Evolutionary conservation across 2,888 invertebrate species (phyloP), one percentile per base, ranked within the genome.

Genomic region (Trissolcus japonicus): DNA sequence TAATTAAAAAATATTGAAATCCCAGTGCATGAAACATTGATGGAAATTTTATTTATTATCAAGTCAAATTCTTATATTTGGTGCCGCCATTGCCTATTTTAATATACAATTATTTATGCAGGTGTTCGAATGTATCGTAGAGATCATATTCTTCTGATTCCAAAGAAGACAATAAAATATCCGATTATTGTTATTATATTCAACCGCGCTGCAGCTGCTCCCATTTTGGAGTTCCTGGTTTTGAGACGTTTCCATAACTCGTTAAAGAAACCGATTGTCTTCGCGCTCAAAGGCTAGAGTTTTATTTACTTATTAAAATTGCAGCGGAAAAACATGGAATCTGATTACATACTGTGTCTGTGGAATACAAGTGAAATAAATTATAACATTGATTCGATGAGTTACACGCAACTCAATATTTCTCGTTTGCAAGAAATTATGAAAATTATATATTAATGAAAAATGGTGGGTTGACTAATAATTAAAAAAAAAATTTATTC

Each of bases 81-180:
- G 35, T 35, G 7, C 35, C 35, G 11, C 35, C 35, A 2, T 35
- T 9, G 11, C 35, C 11, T 35, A 35, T 35, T 35, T 35, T 9
- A 35, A 35, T 35, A 35, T 35, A 35, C 35, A 35, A 68, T 68
- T 55, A 48, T 14, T 21, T 54, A 9, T 21, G 74, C 74, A 74
- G 74, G 62, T 67, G 67, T 61, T 25, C 35, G 11, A 35, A 11
- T 35, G 35, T 7, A 1, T 35, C 11, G 7, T 11, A 9, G 35
- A 35, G 35, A 35, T 35, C 35, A 35, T 35, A 35, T 61, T 61
- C 55, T n/a, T 46, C 46, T 65, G 76, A 76, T 76, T 76, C 57
- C 17, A 16, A 29, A 54, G 29, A 14, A 65, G 14, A 61, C 76
- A 76, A 76, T 76, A 66, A 66, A 76, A 76, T 66, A 71, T 61